These are phyloP conservation scores for Zaprionus gabonicus DNA, from an alignment of 1,140 invertebrate genomes.

Conservation along the genomic window DNA sequence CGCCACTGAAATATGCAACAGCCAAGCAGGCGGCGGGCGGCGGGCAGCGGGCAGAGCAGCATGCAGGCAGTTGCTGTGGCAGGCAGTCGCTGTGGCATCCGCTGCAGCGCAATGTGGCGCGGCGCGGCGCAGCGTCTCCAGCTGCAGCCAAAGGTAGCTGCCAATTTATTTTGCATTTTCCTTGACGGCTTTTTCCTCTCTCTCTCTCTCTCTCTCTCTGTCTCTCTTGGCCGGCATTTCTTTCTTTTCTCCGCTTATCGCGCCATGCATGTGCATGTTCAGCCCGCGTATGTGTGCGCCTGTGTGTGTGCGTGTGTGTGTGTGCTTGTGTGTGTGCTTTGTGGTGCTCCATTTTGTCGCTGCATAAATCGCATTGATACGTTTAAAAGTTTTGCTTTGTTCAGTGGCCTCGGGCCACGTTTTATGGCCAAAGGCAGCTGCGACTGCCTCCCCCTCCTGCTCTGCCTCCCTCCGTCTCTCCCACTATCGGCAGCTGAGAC, in stretches of 20 bases:
- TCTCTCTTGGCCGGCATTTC: slow-evolving; percentile 6
- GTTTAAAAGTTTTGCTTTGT: slow-evolving; percentile 64
- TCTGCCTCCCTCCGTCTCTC: slow-evolving; percentile 14
- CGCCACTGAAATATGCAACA: slow-evolving; percentile 70
- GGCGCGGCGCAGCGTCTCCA: background rate
- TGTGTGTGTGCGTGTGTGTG: slow-evolving; percentile 14
- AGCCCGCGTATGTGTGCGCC: slow-evolving; percentile 1
- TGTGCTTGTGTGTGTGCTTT: slow-evolving; percentile 22
- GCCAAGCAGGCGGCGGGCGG: slow-evolving; percentile 3
- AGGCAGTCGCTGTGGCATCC: slow-evolving; percentile 14
- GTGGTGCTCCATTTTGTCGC: slow-evolving; percentile 58
- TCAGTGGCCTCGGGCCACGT: slow-evolving; percentile 62
- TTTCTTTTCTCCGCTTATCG: slow-evolving; percentile 34
- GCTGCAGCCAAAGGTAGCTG: slow-evolving; percentile 69
- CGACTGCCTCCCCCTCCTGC: slow-evolving; percentile 5
- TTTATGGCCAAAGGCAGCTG: slow-evolving; percentile 68
- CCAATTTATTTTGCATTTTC: slow-evolving; percentile 79
- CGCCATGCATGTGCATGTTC: slow-evolving; percentile 29
- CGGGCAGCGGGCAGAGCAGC: background rate
- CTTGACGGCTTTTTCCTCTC: slow-evolving; percentile 29
- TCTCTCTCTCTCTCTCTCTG: background rate
- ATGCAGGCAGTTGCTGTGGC: background rate
- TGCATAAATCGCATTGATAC: slow-evolving; percentile 81
- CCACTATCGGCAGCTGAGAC: slow-evolving; percentile 42
- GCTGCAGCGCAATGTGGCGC: background rate